A percentile compares a stretch with the other conserved stretches of the same genome.
Evolutionary conservation across 1,140 invertebrate species (phyloP).

Genomic region (Ostrea edulis): DNA sequence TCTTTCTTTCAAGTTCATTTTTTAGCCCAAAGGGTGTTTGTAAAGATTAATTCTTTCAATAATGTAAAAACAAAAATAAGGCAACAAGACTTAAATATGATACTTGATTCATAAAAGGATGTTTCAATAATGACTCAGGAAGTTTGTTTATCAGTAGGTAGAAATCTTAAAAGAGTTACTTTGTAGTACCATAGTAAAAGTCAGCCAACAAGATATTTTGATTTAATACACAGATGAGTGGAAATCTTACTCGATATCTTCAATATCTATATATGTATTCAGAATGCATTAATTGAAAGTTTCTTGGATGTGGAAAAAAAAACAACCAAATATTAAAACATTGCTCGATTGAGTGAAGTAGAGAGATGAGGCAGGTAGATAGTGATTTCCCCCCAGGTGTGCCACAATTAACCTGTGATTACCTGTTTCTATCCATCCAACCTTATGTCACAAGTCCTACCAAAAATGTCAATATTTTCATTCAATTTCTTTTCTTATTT

Average conservation of each 20-base stretch:
- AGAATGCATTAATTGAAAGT: constrained; percentile 6
- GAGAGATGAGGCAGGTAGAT: not conserved
- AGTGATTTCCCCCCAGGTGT: not conserved
- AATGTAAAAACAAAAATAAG: constrained; percentile 36
- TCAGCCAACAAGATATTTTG: not conserved
- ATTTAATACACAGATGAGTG: not conserved
- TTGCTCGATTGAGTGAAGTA: constrained; percentile 18
- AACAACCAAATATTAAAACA: not conserved
- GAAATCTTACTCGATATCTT: not conserved
- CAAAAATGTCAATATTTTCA: constrained; percentile 33
- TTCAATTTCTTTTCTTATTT: constrained; percentile 19
- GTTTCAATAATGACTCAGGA: constrained; percentile 36
- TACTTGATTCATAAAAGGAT: constrained; percentile 1
- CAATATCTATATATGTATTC: not conserved
- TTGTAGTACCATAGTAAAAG: not conserved
- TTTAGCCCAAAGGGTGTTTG: not conserved
- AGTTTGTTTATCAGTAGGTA: constrained; percentile 12
- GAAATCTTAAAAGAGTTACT: not conserved
- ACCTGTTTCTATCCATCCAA: not conserved
- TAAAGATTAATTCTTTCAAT: constrained; percentile 17
- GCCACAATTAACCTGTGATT: not conserved
- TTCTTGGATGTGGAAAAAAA: not conserved
- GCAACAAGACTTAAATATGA: not conserved
- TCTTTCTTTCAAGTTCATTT: constrained; percentile 14
- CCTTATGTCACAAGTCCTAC: constrained; percentile 33